phyloP scores from a whole-genome alignment of 2,113 vertebrate species.

The Ivindomyrus marchei region DNA sequence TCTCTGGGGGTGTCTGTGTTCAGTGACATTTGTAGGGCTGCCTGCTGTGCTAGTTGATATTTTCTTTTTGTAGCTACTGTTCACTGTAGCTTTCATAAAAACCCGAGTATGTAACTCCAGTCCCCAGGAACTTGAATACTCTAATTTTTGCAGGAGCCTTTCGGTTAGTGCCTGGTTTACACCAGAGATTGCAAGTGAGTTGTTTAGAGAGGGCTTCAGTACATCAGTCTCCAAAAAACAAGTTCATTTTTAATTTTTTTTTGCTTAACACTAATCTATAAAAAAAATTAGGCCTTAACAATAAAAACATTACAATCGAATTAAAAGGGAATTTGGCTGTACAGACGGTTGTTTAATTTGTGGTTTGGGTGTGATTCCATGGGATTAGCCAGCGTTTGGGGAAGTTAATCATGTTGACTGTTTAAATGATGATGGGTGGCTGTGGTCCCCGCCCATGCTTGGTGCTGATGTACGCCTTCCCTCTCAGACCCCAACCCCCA shows the following conservation, averaged over 20 bases:
- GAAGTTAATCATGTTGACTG: background rate
- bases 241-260: background rate
- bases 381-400: background rate
- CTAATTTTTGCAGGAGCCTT: background rate
- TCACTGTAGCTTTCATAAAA: background rate
- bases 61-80: background rate
- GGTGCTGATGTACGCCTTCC: background rate
- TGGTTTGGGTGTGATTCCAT: background rate
- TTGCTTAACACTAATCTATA: background rate
- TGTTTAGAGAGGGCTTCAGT: background rate
- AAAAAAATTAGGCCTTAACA: background rate
- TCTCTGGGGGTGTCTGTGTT: background rate
- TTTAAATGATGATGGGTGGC: background rate
- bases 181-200: background rate
- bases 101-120: background rate
- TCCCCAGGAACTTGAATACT: background rate
- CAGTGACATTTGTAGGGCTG: background rate
- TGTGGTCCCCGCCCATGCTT: background rate
- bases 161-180: background rate
- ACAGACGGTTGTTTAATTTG: background rate
- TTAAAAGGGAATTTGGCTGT: background rate
- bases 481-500: constrained; percentile 53
- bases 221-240: background rate
- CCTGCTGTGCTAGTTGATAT: background rate
- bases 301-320: background rate